Base-by-base conservation (phyloP, 2,113 vertebrate genomes). In the Ciconia boyciana region DNA sequence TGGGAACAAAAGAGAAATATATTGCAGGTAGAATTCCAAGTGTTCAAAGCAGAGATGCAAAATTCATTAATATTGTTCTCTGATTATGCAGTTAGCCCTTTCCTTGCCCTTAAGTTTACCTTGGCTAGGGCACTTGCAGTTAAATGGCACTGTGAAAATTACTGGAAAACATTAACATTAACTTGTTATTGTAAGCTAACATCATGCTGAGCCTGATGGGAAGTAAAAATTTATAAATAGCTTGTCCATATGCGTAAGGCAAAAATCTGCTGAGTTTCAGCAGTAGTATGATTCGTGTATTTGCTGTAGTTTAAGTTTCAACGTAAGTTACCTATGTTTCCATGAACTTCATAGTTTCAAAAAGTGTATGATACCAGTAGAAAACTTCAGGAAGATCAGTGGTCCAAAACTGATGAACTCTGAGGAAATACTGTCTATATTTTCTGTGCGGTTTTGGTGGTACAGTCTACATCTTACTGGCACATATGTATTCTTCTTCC, bases 101-200 rank as follows among this genome's bases (percentile, higher is more conserved):
- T 95, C 95, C 96, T 98, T 97, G 87, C 97, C 96, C 95, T 94
- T 7, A 76, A 58, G 94, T 98, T 98, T 98, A 98, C 97, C 97
- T 98, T 98, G 98, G 97, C 96, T 86, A 25, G 68, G 91, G 94
- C 87, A 92, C 87, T 97, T 93, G 97, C 86, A 97, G 95, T 97
- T 97, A 98, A 98, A 98, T 95, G 94, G 94, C 96, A 95, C 94
- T 92, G 96, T 96, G 96, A 97, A 98, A 98, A 98, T 98, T 97
- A 97, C 97, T 98, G 98, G 97, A 98, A 98, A 98, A 98, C 97
- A 98, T 98, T 97, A 97, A 97, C 93, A 97, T 97, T 98, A 98
- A 98, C 96, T 98, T 98, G 97, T 98, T 98, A 97, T 98, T 98
- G 97, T 98, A 98, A 98, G 96, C 96, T 98, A 97, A 97, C 97